Evolutionary conservation across 2,113 vertebrate genomes (phyloP), one percentile per base, ranked within the genome.

Genomic region (Austrofundulus limnaeus): DNA sequence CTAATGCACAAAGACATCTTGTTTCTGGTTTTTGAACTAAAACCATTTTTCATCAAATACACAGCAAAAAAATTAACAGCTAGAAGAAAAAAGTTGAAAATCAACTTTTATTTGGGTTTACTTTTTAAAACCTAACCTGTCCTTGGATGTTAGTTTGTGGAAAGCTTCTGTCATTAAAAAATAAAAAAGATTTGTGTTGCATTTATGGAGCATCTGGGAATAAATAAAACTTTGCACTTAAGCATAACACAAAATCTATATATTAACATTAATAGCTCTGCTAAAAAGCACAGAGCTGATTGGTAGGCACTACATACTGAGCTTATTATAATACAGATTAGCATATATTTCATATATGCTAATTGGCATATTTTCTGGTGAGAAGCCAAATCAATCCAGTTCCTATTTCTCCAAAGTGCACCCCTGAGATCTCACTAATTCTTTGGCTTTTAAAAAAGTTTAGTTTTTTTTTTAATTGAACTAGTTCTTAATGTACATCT

Each of bases 311-410:
- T 15, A 12, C 15, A 73, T 43, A 21, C 15, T n/a, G n/a, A n/a
- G n/a, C 12, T 9, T 19, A 61, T 41, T 49, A 62, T 43, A 51
- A 16, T 49, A 61, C 7, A 61, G 37, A 80, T 28, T 50, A 15
- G 21, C 53, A 60, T 31, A 51, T 48, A 72, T 65, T 51, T n/a
- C 63, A 49, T 41, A 53, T 57, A 34, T 42, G 23, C 21, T 42
- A 67, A 67, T 59, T 69, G 55, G 19, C 1, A 56, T 68, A 3
- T 80, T 77, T 79, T 70, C 25, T 23, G 38, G 46, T 49, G 11
- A 73, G 61, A 54, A 55, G 46, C 2, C 0, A 61, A 66, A 64
- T 67, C 54, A 71, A 79, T 76, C 20, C 48, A 37, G 66, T 59
- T 74, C 66, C 73, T 39, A 58, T 74, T 77, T 80, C 52, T 49